These are phyloP conservation scores for Anisognathus igniventris DNA, from an alignment of 2,797 vertebrate genomes.

Conservation along the genomic window DNA sequence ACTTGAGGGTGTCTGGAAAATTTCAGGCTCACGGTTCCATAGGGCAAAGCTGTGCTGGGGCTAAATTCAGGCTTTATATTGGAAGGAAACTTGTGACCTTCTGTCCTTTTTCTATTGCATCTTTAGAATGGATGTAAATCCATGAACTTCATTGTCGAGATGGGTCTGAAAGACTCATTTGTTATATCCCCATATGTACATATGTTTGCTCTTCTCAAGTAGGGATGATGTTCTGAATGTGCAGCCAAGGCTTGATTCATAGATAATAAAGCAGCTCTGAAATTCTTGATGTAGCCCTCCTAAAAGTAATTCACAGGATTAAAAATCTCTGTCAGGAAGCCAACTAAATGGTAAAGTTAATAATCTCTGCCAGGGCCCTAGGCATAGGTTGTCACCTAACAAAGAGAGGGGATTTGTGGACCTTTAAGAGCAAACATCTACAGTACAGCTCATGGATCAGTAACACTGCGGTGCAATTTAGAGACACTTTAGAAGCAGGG, in stretches of 20 bases:
- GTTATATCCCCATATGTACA: neutral
- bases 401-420: neutral
- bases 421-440: neutral
- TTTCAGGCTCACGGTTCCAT: neutral
- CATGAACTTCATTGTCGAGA: neutral
- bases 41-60: neutral
- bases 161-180: neutral
- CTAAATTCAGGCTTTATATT: neutral
- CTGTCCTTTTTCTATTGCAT: neutral
- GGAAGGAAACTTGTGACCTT: neutral
- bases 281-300: neutral
- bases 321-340: neutral
- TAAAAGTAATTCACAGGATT: constrained; percentile 17
- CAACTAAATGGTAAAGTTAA: neutral
- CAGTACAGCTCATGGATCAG: neutral
- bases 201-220: neutral
- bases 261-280: neutral
- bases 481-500: neutral
- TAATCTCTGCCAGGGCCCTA: neutral
- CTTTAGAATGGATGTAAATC: neutral
- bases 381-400: neutral
- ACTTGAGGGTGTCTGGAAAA: neutral
- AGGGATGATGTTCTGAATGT: neutral
- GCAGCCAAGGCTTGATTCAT: neutral
- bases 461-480: neutral